A percentile compares a stretch with the other conserved stretches of the same genome.
Evolutionary conservation across 2,888 invertebrate species (phyloP).

Genomic region (Drosophila basisetae): DNA sequence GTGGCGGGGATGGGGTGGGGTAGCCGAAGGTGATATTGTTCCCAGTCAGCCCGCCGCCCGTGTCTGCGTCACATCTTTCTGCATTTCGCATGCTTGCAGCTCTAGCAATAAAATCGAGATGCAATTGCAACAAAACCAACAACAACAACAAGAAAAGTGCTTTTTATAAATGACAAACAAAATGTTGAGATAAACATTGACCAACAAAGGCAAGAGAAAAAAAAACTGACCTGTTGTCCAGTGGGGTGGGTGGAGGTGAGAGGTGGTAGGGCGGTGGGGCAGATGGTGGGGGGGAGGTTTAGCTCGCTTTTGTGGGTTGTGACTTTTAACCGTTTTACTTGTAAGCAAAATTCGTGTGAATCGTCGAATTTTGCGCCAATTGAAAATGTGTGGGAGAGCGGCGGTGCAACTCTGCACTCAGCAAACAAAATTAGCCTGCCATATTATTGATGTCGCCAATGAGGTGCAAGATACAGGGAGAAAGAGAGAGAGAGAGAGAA

Average conservation of each 20-base stretch:
- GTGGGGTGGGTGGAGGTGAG: not conserved
- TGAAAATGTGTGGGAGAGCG: not conserved
- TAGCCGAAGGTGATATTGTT: not conserved
- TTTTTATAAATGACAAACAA: constrained; percentile 59
- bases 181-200: constrained; percentile 65
- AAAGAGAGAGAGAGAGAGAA: not conserved
- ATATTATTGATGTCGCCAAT: constrained; percentile 68
- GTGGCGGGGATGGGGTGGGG: not conserved
- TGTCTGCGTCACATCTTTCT: constrained; percentile 17
- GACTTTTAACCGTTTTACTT: constrained; percentile 19
- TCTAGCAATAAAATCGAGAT: constrained; percentile 72
- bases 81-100: constrained; percentile 61
- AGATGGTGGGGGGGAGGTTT: too few species aligned
- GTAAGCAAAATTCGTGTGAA: constrained; percentile 39
- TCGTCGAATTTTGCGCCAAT: not conserved
- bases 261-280: not conserved
- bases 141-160: constrained; percentile 12
- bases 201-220: constrained; percentile 14
- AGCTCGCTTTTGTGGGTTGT: not conserved
- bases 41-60: not conserved
- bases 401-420: not conserved
- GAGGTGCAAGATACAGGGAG: constrained; percentile 10
- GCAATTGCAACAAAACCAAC: constrained; percentile 46
- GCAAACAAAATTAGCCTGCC: constrained; percentile 1
- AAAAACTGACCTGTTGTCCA: constrained; percentile 42